Evolutionary conservation across 2,888 invertebrate genomes (phyloP), one percentile per base, ranked within the genome.

Genomic region (Epicampocera succincta): DNA sequence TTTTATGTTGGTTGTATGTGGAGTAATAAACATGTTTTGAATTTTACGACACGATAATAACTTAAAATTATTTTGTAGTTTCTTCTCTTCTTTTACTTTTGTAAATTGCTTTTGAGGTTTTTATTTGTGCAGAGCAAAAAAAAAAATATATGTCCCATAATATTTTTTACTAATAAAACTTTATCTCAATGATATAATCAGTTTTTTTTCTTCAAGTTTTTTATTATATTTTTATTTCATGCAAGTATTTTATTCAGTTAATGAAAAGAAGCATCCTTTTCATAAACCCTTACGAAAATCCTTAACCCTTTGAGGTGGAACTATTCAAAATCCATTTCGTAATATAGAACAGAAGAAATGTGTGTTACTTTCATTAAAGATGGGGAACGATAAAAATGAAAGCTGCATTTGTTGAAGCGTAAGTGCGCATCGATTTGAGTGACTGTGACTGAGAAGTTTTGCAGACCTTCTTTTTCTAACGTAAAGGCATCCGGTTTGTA

Each of bases 111-210:
- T 54, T 61, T 38, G n/a, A 38, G 33, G 44, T 68, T 56, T 25
- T 33, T 33, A 8, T 33, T 72, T 73, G 42, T 33, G 56, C 63
- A 68, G 54, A 58, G 13, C 72, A 74, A 19, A 69, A 71, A 78
- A 82, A 74, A 19, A 69, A 71, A 78, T 78, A 66, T 33, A 33
- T 33, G 33, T 74, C 65, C 71, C 60, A 71, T 78, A 78, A 60
- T 74, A 78, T 78, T 74, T 77, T 78, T 71, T 74, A 77, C 74
- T 78, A 82, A 82, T 78, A 78, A 82, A 82, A 78, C 25, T 71
- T 78, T 82, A 82, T 82, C 82, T 78, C n/a, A 60, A 58, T 40
- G 19, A 65, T 58, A 82, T 66, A 63, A 82, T 82, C 77, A 72
- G 72, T 60, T 61, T 66, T 19, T 44, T 66, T 13, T 19, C 29